Evolutionary conservation across 2,113 vertebrate species (phyloP).

Genomic region (Heptranchias perlo): DNA sequence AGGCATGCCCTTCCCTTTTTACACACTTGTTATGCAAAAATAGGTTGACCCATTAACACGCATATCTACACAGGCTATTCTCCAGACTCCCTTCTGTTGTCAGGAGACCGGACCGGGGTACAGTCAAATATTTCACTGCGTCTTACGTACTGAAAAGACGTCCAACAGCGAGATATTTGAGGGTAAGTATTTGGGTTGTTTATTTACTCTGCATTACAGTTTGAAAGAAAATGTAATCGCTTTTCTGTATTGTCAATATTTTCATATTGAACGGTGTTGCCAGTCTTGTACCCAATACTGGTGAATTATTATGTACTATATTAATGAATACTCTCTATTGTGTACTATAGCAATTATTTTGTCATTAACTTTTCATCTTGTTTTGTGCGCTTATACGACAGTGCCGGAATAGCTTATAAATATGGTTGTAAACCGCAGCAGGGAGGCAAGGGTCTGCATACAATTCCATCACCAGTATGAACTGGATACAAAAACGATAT

Average conservation of each 20-base stretch:
- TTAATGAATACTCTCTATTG: not conserved
- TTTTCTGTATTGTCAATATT: not conserved
- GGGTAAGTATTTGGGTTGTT: not conserved
- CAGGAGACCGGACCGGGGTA: not conserved
- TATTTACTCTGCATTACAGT: not conserved
- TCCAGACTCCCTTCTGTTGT: not conserved
- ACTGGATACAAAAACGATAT: not conserved
- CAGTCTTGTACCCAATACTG: not conserved
- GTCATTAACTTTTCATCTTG: not conserved
- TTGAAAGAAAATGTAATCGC: not conserved
- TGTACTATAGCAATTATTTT: not conserved
- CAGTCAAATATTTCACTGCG: not conserved
- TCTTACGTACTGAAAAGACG: not conserved
- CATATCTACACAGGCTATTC: not conserved
- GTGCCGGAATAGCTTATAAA: not conserved
- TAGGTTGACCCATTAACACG: not conserved
- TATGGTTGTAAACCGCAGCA: not conserved
- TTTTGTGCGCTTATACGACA: not conserved
- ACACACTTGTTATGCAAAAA: not conserved
- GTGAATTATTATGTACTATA: not conserved
- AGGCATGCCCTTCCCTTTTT: not conserved
- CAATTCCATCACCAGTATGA: not conserved
- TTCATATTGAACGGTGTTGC: not conserved
- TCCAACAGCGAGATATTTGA: not conserved
- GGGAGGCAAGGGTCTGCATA: not conserved